Base-by-base conservation (phyloP, 2,113 vertebrate species). In the Aegypius monachus region DNA sequence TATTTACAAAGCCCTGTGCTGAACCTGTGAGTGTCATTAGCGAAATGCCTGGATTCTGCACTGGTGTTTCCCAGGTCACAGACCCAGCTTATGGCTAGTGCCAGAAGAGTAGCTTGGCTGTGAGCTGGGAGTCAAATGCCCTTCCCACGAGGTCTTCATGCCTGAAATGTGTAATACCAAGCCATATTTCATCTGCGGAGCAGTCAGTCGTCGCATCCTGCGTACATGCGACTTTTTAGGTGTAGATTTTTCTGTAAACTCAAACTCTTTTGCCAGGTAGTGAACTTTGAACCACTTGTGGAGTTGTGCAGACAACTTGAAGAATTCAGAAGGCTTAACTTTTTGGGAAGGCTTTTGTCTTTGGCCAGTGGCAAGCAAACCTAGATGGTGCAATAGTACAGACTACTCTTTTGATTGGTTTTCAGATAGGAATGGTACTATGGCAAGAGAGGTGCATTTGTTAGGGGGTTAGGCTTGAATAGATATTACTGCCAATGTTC, bases 111-210 rank as follows among this genome's bases (percentile, higher is more conserved):
- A 9, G 31, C n/a, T 55, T 1, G 5, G 23, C 29, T 4, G 5
- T 2, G 1, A 72, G 31, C 42, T 18, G n/a, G 43, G n/a, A 45
- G 8, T 52, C 63, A 59, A 11, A 14, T 25, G 8, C 29, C n/a
- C 18, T 77, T 75, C 66, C 31, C 27, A 31, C 12, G 0, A 1
- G 40, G 42, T 50, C 45, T 34, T 53, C 23, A 4, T 0, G 0
- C 34, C 25, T 56, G 58, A 34, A 38, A 63, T 3, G 43, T 7
- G 17, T 43, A 48, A 34, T 22, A 6, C 29, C 16, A 20, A 56
- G 21, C 47, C 56, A 6, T 5, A 0, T 61, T 58, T 66, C 26
- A 8, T 71, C 40, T 65, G 45, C 5, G 1, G 32, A n/a, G 40
- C 3, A 23, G 25, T 29, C 38, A 31, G 47, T 56, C 6, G 1